A percentile compares a stretch with the other conserved stretches of the same genome.
phyloP scores from a whole-genome alignment of 2,888 invertebrate genomes.

The Prionchulus punctatus region DNA sequence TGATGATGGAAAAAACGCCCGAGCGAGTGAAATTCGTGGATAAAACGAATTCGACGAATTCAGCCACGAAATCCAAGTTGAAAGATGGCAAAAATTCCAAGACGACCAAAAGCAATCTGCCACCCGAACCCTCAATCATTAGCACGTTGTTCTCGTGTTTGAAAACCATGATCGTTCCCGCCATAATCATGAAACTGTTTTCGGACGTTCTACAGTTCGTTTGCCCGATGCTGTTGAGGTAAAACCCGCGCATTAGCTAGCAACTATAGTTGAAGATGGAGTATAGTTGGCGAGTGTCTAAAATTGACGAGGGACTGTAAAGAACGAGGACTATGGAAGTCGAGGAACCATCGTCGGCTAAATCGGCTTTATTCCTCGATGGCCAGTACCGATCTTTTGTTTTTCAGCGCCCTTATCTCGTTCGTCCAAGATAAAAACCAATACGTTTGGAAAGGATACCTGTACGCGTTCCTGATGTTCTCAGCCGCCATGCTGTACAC shows the following conservation, averaged over 20 bases:
- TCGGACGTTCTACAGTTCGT: not conserved
- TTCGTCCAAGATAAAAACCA: slow-evolving; percentile 20
- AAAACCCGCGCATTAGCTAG: not conserved
- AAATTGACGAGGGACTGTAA: too few species aligned
- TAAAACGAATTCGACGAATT: too few species aligned
- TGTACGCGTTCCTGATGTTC: slow-evolving; percentile 60
- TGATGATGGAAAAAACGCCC: too few species aligned
- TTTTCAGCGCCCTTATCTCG: slow-evolving; percentile 32
- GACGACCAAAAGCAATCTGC: slow-evolving; percentile 29
- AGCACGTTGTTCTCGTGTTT: slow-evolving; percentile 23
- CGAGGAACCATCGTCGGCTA: too few species aligned
- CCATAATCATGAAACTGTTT: slow-evolving; percentile 20
- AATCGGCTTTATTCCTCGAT: too few species aligned
- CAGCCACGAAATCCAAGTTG: too few species aligned
- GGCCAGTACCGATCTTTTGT: not conserved
- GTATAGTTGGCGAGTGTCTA: too few species aligned
- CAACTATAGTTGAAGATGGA: too few species aligned
- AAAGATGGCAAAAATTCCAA: too few species aligned
- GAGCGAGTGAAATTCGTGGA: too few species aligned
- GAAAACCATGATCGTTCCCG: slow-evolving; percentile 22
- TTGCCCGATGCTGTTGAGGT: slow-evolving; percentile 1
- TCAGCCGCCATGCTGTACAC: slow-evolving; percentile 61
- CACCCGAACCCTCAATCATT: slow-evolving; percentile 21
- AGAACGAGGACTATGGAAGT: too few species aligned
- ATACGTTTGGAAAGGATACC: slow-evolving; percentile 60